Base-by-base conservation (phyloP, 1,140 invertebrate species). In the Drosophila repletoides region DNA sequence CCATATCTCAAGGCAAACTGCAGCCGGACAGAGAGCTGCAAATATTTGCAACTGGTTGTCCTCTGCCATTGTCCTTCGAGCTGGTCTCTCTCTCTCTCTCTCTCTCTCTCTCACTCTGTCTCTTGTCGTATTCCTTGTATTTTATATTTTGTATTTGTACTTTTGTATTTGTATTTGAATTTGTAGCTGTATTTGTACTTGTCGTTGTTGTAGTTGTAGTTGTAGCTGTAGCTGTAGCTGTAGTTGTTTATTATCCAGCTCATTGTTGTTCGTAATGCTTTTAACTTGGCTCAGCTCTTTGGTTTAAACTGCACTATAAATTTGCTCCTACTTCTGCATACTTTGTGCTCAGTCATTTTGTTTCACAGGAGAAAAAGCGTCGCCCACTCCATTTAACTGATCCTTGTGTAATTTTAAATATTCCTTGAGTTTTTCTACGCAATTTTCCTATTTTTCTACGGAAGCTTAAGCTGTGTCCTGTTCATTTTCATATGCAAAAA, bases 231-330 rank as follows among this genome's bases (percentile, higher is more conserved):
- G 24, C 49, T 59, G 53, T 59, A 43, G 14, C 60, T 69, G 45
- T 45, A 48, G 48, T 70, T 56, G 59, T 76, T 87, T 75, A 72
- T 84, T 86, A 68, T 87, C 60, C 73, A 76, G 59, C 58, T 79
- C 77, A 84, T 77, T 88, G 84, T 83, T 75, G 81, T 76, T 88
- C 69, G 79, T 83, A 84, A 77, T 77, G 71, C 80, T 84, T 84
- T 83, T 77, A 80, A 87, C 64, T 81, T 70, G 72, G 63, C 76
- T 88, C 66, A 60, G 79, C 66, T 87, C 64, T 71, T 84, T 84
- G 76, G 74, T 72, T 84, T 77, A 76, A 81, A 63, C 79, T 61
- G 58, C 65, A 53, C 63, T 63, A 86, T 79, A 84, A 84, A 83
- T 84, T 81, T 72, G 55, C 64, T 70, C 65, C 65, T 60, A 66